phyloP scores from a whole-genome alignment of 2,113 vertebrate species.

The Limanda limanda region DNA sequence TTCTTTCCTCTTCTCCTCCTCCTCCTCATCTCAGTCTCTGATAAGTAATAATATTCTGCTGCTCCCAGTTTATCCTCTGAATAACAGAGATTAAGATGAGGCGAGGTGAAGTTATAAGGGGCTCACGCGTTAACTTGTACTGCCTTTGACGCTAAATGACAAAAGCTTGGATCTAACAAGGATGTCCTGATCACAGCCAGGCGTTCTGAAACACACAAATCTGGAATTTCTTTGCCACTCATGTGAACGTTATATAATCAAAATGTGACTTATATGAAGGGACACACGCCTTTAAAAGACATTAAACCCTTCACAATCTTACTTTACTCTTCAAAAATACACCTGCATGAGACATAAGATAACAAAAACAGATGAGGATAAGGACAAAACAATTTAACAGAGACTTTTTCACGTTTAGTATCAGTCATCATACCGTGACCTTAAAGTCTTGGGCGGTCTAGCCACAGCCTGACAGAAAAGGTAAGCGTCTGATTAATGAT shows the following conservation, averaged over 20 bases:
- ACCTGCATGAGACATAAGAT: background rate
- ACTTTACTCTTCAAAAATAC: background rate
- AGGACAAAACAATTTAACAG: background rate
- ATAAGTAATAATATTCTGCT: slow-evolving; percentile 51
- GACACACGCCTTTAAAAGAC: background rate
- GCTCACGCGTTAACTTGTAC: slow-evolving; percentile 32
- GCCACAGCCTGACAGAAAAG: slow-evolving; percentile 57
- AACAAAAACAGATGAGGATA: background rate
- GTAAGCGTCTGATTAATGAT: slow-evolving; percentile 66
- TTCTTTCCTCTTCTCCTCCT: slow-evolving; percentile 7
- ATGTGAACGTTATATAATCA: background rate
- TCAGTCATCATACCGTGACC: slow-evolving; percentile 56
- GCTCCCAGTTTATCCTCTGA: slow-evolving; percentile 44
- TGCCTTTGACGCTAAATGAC: slow-evolving; percentile 22
- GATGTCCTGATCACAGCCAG: slow-evolving; percentile 7
- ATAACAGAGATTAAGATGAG: slow-evolving; percentile 48
- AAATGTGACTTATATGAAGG: background rate
- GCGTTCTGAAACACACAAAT: slow-evolving; percentile 9
- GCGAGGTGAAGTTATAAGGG: slow-evolving; percentile 48
- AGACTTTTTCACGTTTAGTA: slow-evolving; percentile 10
- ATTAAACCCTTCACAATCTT: background rate
- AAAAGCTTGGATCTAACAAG: slow-evolving; percentile 7
- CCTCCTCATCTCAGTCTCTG: background rate
- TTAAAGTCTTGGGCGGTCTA: slow-evolving; percentile 28
- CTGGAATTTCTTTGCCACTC: background rate